Evolutionary conservation across 2,888 invertebrate species (phyloP), one percentile per base, ranked within the genome.

Genomic region (Rotaria macrura): DNA sequence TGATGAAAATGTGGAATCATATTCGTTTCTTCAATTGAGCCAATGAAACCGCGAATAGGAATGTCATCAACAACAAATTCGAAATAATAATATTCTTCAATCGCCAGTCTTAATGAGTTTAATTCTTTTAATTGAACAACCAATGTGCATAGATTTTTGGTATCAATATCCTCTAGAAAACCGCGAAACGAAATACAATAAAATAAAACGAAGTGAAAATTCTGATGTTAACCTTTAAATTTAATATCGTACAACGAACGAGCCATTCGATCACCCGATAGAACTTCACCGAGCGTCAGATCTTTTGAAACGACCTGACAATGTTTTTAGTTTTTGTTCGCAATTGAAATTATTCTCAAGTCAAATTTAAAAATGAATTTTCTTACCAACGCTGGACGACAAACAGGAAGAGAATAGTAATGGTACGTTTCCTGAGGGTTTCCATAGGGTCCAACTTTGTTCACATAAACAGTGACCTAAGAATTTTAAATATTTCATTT

Each of bases 221-320:
- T 29, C 1, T 12, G 14, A 12, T 47, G 14, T 47, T 89, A 88
- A 91, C 91, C 89, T 89, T 89, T 90, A 87, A 91, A 92, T 55
- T 89, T 89, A 85, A 92, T 89, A 54, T 91, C 89, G 87, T 92
- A 92, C 85, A 90, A 87, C 1, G 92, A 92, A 83, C 90, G 88
- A 17, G 92, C 92, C 92, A 92, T 92, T 43, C 92, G 89, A 87
- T 92, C 92, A n/a, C 92, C 92, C 89, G 92, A 92, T 72, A 92
- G 88, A 5, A 92, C 92, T 88, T 92, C 92, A n/a, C 92, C 92
- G 29, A 92, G 88, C 5, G 91, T 90, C 84, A 92, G 88, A 86
- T 91, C 90, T 87, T 91, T 92, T 88, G 92, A 92, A 87, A 92
- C 91, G 86, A 92, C 91, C 92, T 92, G 88, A 49, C 89, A 88